These are phyloP conservation scores for Orientallactaga sibirica DNA, from an alignment of 2,797 vertebrate genomes.

Conservation along the genomic window DNA sequence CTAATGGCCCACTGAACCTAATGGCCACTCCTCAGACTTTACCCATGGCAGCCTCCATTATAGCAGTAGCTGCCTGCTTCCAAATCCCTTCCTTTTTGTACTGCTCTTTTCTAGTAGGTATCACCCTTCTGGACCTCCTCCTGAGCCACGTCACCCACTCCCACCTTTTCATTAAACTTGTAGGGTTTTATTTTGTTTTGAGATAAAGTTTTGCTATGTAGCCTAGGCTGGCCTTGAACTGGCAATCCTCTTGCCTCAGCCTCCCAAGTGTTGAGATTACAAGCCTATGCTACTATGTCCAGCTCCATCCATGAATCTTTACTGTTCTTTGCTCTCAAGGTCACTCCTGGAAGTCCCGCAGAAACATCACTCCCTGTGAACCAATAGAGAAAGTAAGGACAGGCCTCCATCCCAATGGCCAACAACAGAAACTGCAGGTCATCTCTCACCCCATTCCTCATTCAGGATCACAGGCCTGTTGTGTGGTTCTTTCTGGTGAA, in stretches of 20 bases:
- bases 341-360: not conserved
- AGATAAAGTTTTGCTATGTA: not conserved
- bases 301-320: not conserved
- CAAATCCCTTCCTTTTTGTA: not conserved
- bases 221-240: not conserved
- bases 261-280: not conserved
- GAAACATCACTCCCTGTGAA: constrained; percentile 1
- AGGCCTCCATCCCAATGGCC: not conserved
- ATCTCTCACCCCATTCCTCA: not conserved
- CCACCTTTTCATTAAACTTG: not conserved
- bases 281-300: not conserved
- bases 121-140: not conserved
- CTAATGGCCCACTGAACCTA: too few relatives aligned
- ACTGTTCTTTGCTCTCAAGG: not conserved
- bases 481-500: not conserved
- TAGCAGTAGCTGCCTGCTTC: not conserved
- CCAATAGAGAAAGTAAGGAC: not conserved
- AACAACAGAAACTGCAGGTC: not conserved
- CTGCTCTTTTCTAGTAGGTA: not conserved
- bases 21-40: too few relatives aligned
- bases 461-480: not conserved
- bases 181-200: not conserved
- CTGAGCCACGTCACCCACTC: not conserved
- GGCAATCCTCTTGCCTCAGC: not conserved
- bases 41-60: too few relatives aligned